phyloP scores from a whole-genome alignment of 2,888 invertebrate genomes.

The Volucella zonaria region DNA sequence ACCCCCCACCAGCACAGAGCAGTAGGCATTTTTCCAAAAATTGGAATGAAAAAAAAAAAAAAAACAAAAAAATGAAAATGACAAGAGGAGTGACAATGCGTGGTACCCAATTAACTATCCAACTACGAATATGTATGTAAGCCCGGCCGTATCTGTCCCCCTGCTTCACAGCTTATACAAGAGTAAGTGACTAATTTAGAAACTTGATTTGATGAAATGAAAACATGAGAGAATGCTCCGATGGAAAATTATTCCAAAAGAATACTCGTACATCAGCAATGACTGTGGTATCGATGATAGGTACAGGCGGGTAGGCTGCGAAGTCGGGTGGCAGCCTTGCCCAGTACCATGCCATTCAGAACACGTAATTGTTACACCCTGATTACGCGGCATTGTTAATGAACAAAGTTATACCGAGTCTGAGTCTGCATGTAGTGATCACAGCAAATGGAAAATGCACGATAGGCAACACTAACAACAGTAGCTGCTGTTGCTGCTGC shows the following conservation, averaged over 20 bases:
- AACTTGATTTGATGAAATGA: slow-evolving; percentile 64
- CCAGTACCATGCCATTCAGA: slow-evolving; percentile 70
- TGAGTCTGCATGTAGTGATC: slow-evolving; percentile 10
- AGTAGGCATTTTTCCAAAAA: slow-evolving; percentile 35
- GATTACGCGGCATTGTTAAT: slow-evolving; percentile 73
- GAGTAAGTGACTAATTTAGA: slow-evolving; percentile 66
- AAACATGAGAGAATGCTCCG: slow-evolving; percentile 58
- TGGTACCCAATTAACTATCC: slow-evolving; percentile 52
- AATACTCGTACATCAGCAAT: slow-evolving; percentile 32
- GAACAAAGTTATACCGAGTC: slow-evolving; percentile 60
- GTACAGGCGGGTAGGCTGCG: background rate
- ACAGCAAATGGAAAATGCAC: slow-evolving; percentile 55
- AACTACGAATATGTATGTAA: slow-evolving; percentile 20
- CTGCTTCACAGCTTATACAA: slow-evolving; percentile 12
- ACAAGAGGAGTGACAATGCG: slow-evolving; percentile 46
- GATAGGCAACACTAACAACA: slow-evolving; percentile 18
- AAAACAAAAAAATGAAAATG: background rate
- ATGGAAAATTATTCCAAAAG: slow-evolving; percentile 59
- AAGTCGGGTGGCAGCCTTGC: slow-evolving; percentile 46
- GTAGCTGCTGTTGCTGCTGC: background rate
- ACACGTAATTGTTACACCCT: slow-evolving; percentile 74
- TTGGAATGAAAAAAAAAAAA: too few species aligned
- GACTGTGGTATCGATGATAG: background rate
- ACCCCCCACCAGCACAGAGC: slow-evolving; percentile 22
- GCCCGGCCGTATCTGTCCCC: background rate